A percentile compares a stretch with the other conserved stretches of the same genome.
Evolutionary conservation across 2,888 invertebrate genomes (phyloP).

Genomic region (Aporophyla lueneburgensis): DNA sequence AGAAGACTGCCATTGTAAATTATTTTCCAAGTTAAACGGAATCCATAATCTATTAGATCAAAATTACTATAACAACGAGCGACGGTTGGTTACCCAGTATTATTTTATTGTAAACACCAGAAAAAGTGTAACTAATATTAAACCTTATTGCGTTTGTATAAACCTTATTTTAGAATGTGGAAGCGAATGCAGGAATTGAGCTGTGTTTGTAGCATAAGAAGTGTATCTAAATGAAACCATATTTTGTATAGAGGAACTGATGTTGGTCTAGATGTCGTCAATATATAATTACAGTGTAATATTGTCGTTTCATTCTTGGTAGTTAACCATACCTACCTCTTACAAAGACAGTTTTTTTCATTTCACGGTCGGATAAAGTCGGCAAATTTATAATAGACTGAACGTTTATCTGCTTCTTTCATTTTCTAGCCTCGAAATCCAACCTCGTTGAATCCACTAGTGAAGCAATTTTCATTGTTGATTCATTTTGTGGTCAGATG

Average conservation of each 20-base stretch:
- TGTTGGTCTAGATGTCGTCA: slow-evolving; percentile 79
- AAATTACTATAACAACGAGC: slow-evolving; percentile 17
- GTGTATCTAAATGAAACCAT: slow-evolving; percentile 76
- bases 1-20: slow-evolving; percentile 3
- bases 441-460: background rate
- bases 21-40: slow-evolving; percentile 23
- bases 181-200: slow-evolving; percentile 71
- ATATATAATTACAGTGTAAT: slow-evolving; percentile 75
- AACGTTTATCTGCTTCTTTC: background rate
- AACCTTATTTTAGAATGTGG: slow-evolving; percentile 49
- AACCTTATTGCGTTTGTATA: slow-evolving; percentile 44
- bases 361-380: background rate
- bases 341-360: background rate
- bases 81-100: slow-evolving; percentile 18
- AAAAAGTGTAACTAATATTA: slow-evolving; percentile 33
- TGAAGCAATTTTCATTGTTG: too few species aligned
- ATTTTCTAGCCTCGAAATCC: background rate
- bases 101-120: slow-evolving; percentile 31
- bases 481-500: background rate
- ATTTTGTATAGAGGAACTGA: slow-evolving; percentile 83
- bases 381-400: background rate
- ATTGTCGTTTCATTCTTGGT: slow-evolving; percentile 66
- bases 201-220: slow-evolving; percentile 67
- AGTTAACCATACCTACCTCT: background rate
- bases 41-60: slow-evolving; percentile 25